A percentile compares a stretch with the other conserved stretches of the same genome.
Conservation (phyloP, 2,888 invertebrate species). For the Dolichopus griseipennis region DNA sequence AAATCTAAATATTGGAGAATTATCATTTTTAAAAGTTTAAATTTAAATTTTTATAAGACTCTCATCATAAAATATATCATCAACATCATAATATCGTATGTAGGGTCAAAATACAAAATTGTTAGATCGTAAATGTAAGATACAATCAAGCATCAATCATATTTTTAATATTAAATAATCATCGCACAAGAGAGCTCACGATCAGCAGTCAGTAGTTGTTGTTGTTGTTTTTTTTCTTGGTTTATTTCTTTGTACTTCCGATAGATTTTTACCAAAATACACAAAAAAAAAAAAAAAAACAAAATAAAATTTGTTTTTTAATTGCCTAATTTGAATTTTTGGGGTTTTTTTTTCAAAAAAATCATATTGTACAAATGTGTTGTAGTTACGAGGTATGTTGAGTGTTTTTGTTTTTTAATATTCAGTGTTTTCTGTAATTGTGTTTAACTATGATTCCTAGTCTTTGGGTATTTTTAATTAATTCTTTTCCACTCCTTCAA, state of each 20-base stretch:
- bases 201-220: background rate
- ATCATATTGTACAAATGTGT: background rate
- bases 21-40: too few relatives aligned
- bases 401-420: too few relatives aligned
- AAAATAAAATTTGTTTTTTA: background rate
- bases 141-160: background rate
- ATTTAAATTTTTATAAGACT: background rate
- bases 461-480: too few relatives aligned
- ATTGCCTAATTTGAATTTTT: background rate
- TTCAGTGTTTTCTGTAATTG: too few relatives aligned
- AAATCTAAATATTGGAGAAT: background rate
- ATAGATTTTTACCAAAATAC: background rate
- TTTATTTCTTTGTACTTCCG: background rate
- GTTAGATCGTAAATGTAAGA: background rate
- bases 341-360: background rate
- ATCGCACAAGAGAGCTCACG: background rate
- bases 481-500: too few relatives aligned
- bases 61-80: background rate
- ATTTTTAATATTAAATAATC: background rate
- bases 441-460: too few relatives aligned
- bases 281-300: background rate
- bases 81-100: background rate
- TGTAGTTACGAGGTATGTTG: background rate
- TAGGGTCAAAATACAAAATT: background rate
- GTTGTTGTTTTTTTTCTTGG: background rate